Evolutionary conservation across 2,888 invertebrate species (phyloP), one percentile per base, ranked within the genome.

Genomic region (Acanthopleura granulata): DNA sequence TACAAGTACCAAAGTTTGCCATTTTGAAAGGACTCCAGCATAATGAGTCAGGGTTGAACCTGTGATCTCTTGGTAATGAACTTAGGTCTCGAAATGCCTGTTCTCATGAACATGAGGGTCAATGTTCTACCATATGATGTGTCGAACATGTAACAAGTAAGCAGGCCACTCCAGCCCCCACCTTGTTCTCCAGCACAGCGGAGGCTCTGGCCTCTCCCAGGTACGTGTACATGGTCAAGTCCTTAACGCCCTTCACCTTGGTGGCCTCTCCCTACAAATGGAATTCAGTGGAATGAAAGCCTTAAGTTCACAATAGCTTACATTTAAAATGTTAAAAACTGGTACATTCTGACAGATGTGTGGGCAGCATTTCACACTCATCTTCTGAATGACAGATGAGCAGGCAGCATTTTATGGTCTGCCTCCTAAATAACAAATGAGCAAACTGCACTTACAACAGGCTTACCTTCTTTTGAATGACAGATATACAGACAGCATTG

Each of bases 141-240:
- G n/a, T n/a, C n/a, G n/a, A n/a, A n/a, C n/a, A n/a, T n/a, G n/a
- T n/a, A n/a, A n/a, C n/a, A 30, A 18, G 62, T 51, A 49, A 27
- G n/a, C 3, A 18, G 11, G 9, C 75, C 40, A 40, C 3, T 40
- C 9, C 40, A 40, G 9, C 40, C 40, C 78, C 75, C 78, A 89
- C 90, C 84, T 85, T 87, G 76, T 90, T 90, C 50, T 89, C 87
- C 6, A 89, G 74, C 15, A 87, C 85, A 29, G 88, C 74, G 22
- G 83, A 82, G 27, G 86, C 86, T 40, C 84, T 78, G 66, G 80
- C 79, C 40, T 89, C 87, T 72, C 82, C 84, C 18, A 79, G 79
- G 78, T 87, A 88, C 0, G 85, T 85, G 78, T 87, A 85, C 69
- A 88, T 57, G 62, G 76, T 81, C 70, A 90, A 74, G 77, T 89